Evolutionary conservation across 2,888 invertebrate species (phyloP).

Genomic region (Syritta pipiens): DNA sequence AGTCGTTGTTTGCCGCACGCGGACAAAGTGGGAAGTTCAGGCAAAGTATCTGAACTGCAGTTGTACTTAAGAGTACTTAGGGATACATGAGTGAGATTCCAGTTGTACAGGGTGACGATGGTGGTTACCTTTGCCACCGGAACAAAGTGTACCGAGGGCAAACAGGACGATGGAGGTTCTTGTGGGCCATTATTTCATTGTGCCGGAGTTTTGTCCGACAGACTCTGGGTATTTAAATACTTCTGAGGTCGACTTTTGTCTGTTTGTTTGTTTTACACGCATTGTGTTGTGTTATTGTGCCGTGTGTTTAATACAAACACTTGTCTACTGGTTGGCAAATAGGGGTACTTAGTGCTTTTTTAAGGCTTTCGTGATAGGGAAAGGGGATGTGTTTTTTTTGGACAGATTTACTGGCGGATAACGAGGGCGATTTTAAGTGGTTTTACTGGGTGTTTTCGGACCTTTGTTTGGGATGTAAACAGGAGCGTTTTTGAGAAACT

Average conservation of each 20-base stretch:
- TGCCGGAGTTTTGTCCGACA: slow-evolving; percentile 2
- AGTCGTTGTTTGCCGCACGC: slow-evolving; percentile 28
- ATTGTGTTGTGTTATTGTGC: slow-evolving; percentile 8
- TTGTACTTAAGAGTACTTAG: slow-evolving; percentile 65
- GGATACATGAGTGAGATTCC: slow-evolving; percentile 52
- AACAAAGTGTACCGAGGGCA: slow-evolving; percentile 47
- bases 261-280: slow-evolving; percentile 14
- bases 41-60: slow-evolving; percentile 59
- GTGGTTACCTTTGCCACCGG: slow-evolving; percentile 45
- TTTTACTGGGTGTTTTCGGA: no score
- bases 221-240: slow-evolving; percentile 48
- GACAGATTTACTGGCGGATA: no score
- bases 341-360: no score
- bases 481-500: no score
- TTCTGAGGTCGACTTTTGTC: slow-evolving; percentile 4
- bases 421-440: no score
- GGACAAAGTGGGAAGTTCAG: slow-evolving; percentile 25
- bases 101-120: slow-evolving; percentile 42
- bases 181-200: slow-evolving; percentile 46
- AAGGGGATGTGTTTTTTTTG: no score
- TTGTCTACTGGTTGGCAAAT: no score
- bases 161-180: slow-evolving; percentile 28
- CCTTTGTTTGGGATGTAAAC: no score
- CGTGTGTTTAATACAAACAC: not conserved
- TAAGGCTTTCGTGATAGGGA: no score